A percentile compares a stretch with the other conserved stretches of the same genome.
These are phyloP conservation scores for Calliphora vomitoria DNA, from an alignment of 2,888 invertebrate genomes.

Conservation along the genomic window DNA sequence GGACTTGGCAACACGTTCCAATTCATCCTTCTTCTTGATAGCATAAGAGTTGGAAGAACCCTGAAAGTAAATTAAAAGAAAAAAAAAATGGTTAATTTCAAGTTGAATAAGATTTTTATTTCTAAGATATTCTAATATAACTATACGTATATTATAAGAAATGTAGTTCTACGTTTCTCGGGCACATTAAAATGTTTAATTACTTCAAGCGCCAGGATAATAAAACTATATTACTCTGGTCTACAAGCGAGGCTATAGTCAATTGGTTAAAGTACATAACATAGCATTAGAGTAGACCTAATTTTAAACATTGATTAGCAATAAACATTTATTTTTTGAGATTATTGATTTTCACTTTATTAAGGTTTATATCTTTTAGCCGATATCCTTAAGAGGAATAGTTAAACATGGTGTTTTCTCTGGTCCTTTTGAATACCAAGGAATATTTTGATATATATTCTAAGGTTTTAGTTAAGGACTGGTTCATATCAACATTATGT, in stretches of 20 bases:
- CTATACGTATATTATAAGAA: background rate
- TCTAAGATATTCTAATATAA: background rate
- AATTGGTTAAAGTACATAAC: conserved; percentile 74
- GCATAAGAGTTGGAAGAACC: conserved; percentile 99
- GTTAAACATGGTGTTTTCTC: conserved; percentile 69
- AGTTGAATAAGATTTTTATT: background rate
- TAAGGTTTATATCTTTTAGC: conserved; percentile 74
- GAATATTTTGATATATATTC: background rate
- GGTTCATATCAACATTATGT: too few species aligned
- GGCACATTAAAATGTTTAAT: conserved; percentile 76
- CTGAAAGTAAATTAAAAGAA: conserved; percentile 84
- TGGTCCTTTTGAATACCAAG: conserved; percentile 74
- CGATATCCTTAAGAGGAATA: conserved; percentile 76
- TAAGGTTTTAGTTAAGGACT: conserved; percentile 74
- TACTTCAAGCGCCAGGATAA: conserved; percentile 81
- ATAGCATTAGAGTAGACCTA: conserved; percentile 78
- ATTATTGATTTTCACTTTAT: conserved; percentile 74
- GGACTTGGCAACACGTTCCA: conserved; percentile 99
- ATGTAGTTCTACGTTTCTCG: conserved; percentile 63
- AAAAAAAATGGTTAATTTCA: conserved; percentile 9
- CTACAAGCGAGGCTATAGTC: conserved; percentile 81
- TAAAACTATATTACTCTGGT: conserved; percentile 80
- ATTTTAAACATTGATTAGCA: background rate
- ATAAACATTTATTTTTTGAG: conserved; percentile 76
- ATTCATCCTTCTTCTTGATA: conserved; percentile 99